Evolutionary conservation across 2,888 invertebrate genomes (phyloP).

Genomic region (Meandrusa payeni): DNA sequence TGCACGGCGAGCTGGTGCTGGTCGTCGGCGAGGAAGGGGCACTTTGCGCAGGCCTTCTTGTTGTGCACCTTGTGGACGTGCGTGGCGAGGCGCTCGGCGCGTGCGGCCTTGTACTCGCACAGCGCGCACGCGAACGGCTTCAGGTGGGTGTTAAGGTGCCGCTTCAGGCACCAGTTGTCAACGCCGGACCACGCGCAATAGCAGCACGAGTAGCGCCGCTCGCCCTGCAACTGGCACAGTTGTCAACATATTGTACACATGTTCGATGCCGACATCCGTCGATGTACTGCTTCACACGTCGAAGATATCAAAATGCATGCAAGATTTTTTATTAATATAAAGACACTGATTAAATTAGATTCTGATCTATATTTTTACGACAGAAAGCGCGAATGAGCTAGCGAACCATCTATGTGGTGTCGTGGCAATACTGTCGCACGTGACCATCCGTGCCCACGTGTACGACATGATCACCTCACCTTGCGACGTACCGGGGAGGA

Average conservation of each 20-base stretch:
- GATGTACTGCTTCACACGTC: no score
- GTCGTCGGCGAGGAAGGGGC: conserved; percentile 92
- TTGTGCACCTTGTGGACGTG: conserved; percentile 96
- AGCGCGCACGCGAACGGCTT: conserved; percentile 95
- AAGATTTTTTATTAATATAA: no score
- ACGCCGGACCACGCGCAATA: conserved; percentile 96
- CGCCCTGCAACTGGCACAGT: conserved; percentile 80
- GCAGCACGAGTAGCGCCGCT: conserved; percentile 91
- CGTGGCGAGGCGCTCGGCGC: conserved; percentile 93
- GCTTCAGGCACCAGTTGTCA: conserved; percentile 96
- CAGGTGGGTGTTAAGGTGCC: conserved; percentile 95
- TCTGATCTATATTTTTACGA: no score
- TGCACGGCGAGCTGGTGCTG: conserved; percentile 89
- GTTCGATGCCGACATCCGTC: no score
- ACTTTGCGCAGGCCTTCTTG: conserved; percentile 93
- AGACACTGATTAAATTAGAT: no score
- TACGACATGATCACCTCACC: conserved; percentile 32
- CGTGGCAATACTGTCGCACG: no score
- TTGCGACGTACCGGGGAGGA: conserved; percentile 84
- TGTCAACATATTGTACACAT: no score
- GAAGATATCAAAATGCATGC: no score
- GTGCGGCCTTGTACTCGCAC: conserved; percentile 96
- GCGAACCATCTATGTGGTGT: no score
- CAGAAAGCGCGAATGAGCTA: no score
- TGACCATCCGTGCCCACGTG: no score